Evolutionary conservation across 1,140 invertebrate genomes (phyloP).

Genomic region (Propsilocerus akamusi): DNA sequence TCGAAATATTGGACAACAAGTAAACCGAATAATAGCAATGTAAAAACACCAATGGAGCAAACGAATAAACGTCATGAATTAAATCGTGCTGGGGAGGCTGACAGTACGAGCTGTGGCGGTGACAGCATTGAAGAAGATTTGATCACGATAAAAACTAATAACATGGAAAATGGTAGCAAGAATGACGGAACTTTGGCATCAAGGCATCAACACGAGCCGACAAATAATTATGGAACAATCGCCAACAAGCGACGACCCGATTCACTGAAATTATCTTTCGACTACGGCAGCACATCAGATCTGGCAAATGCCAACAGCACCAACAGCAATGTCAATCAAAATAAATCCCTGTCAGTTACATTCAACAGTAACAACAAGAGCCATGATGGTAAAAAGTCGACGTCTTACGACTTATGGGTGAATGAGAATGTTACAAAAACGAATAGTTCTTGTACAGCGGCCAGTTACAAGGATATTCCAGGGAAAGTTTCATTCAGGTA

Average conservation of each 20-base stretch:
- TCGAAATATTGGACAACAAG: slow-evolving; percentile 12
- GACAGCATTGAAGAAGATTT: slow-evolving; percentile 4
- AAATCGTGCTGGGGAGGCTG: not conserved
- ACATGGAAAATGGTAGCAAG: not conserved
- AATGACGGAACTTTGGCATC: not conserved
- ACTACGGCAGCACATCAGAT: not conserved
- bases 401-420: not conserved
- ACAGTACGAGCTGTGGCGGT: not conserved
- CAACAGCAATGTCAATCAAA: slow-evolving; percentile 1
- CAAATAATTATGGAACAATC: not conserved
- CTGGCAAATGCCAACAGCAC: not conserved
- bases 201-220: not conserved
- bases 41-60: slow-evolving; percentile 9
- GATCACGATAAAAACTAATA: not conserved
- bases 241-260: not conserved
- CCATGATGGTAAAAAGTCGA: slow-evolving; percentile 1
- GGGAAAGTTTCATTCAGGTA: not conserved
- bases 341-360: slow-evolving; percentile 1
- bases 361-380: not conserved
- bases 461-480: not conserved
- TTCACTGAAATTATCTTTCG: not conserved
- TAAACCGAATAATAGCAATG: slow-evolving; percentile 8
- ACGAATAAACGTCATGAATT: not conserved
- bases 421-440: not conserved
- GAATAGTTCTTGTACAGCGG: not conserved